Evolutionary conservation across 2,888 invertebrate genomes (phyloP), one percentile per base, ranked within the genome.

Genomic region (Chrysina gloriosa): DNA sequence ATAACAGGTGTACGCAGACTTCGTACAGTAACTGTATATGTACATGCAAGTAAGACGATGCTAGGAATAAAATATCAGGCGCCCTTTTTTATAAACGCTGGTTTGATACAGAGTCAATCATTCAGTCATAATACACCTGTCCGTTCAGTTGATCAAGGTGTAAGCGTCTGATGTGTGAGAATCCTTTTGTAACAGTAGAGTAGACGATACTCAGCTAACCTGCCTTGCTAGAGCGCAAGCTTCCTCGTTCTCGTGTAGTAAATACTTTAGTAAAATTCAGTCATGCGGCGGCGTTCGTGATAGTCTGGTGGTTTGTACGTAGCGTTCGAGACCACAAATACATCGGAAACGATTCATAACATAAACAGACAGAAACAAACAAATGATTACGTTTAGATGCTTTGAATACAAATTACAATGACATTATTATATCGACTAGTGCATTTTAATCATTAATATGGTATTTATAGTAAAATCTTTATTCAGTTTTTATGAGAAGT

Each of bases 111-210:
- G 42, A 56, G 54, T 50, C 54, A 29, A 56, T 65, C 65, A 56
- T 65, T 65, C 54, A 56, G 56, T 47, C 54, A 65, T 65, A 65
- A 65, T 54, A 56, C 54, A 65, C 52, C 52, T 65, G 65, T 54
- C 54, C 31, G 65, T 65, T 31, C 14, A 34, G 27, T 54, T 65
- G 42, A 54, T 65, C 65, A 65, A 42, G 58, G 58, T 58, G 39
- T 56, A 58, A 58, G 58, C 39, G 39, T 11, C 39, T 14, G 58
- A 58, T 58, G 36, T 58, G 58, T 58, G 58, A 21, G 36, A 14
- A 39, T 39, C 58, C 39, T 58, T 58, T 58, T 58, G n/a, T n/a
- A n/a, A n/a, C 25, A 58, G 58, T 39, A 58, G 39, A 58, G 58
- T 21, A 58, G 58, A 39, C 58, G 58, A 31, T 39, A 21, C 39